A percentile compares a stretch with the other conserved stretches of the same genome.
Conservation (phyloP, 2,888 invertebrate species). For the Cephus rjabovi region DNA sequence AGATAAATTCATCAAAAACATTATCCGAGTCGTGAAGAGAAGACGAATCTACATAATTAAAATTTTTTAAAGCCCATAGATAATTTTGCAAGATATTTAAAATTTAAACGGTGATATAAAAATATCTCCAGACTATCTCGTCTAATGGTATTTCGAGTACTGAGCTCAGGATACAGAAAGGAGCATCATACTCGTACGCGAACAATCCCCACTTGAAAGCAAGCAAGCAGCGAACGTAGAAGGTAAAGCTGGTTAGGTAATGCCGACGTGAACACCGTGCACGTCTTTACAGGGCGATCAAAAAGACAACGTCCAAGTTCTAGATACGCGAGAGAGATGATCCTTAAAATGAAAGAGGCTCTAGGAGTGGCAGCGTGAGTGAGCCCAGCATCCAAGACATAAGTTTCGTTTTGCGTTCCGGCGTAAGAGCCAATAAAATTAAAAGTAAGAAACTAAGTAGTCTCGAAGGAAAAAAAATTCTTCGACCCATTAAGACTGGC, state of each 20-base stretch:
- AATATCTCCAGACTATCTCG: conserved; percentile 19
- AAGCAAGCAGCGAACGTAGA: conserved; percentile 46
- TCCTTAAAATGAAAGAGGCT: neutral
- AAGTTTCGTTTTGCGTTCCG: neutral
- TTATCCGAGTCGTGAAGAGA: neutral
- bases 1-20: neutral
- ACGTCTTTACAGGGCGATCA: conserved; percentile 11
- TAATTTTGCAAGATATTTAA: neutral
- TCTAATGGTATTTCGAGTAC: conserved; percentile 53
- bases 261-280: conserved; percentile 36
- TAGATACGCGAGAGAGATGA: neutral
- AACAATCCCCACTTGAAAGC: conserved; percentile 44
- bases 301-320: conserved; percentile 26
- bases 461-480: neutral
- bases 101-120: neutral
- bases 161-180: conserved; percentile 61
- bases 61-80: neutral
- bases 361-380: neutral
- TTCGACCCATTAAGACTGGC: neutral
- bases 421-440: neutral
- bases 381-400: neutral
- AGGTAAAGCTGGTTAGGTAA: conserved; percentile 55
- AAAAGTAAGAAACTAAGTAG: neutral
- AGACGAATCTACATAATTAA: neutral
- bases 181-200: conserved; percentile 39